Evolutionary conservation across 2,113 vertebrate genomes (phyloP), one percentile per base, ranked within the genome.

Genomic region (Siphamia tubifer): DNA sequence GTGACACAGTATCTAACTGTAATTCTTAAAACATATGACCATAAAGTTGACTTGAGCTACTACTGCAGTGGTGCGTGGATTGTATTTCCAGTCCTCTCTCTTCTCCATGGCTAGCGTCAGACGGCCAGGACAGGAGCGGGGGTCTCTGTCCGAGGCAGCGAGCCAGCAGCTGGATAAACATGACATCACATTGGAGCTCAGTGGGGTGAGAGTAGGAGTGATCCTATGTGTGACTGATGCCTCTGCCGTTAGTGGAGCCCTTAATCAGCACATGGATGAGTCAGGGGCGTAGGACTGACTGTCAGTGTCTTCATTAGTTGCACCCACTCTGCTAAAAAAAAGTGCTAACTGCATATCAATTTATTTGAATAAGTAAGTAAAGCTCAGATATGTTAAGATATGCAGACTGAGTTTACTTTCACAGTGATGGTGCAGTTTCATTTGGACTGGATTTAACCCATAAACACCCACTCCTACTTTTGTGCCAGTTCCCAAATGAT

Each of bases 91-190:
- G 20, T n/a, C 15, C 11, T 27, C 4, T 55, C 19, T 17, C 16
- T 13, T 40, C 3, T 60, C 42, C 42, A 27, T 35, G 4, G 17
- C 12, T 34, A 16, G 39, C 8, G 23, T 68, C 36, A 44, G 55
- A 70, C 15, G 27, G 64, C 74, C 74, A 72, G 57, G 71, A 83
- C 79, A 28, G 79, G 71, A 84, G 74, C 74, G 31, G 74, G 58
- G 43, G 57, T 56, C 63, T 54, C 15, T 5, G 64, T 68, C 61
- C 9, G 4, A 42, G 28, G 42, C 54, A 25, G 0, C 1, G 20
- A 43, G 58, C 31, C 58, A 76, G 73, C 73, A 70, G 80, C 82
- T 83, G 79, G 54, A 79, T 79, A 78, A 81, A 82, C 66, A 81
- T 25, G 1, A 17, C 45, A 60, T 58, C 23, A 35, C 52, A 62